Evolutionary conservation across 2,888 invertebrate species (phyloP).

Genomic region (Caenorhabditis imperialis): DNA sequence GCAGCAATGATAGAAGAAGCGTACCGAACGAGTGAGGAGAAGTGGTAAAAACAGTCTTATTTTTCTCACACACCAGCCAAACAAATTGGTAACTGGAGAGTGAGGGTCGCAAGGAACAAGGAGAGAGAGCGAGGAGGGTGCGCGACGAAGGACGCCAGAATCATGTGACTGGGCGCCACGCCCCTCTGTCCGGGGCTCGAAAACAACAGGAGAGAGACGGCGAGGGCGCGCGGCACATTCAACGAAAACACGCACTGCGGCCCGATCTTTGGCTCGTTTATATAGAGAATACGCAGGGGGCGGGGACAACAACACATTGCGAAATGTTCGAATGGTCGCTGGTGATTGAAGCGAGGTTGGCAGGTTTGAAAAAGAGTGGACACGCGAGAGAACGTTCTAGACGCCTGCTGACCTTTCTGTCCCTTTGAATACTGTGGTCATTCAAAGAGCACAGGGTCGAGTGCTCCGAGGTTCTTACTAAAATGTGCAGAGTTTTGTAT

Average conservation of each 20-base stretch:
- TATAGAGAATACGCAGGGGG: constrained; percentile 23
- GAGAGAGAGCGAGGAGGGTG: constrained; percentile 29
- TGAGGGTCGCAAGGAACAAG: constrained; percentile 9
- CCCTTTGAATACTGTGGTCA: too few relatives aligned
- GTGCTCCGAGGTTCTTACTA: too few relatives aligned
- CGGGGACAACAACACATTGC: constrained; percentile 40
- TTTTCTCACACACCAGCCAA: constrained; percentile 1
- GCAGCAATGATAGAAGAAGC: constrained; percentile 1
- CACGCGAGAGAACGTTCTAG: too few relatives aligned
- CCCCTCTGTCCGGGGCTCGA: constrained; percentile 12
- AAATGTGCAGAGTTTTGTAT: too few relatives aligned
- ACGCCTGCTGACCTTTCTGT: too few relatives aligned
- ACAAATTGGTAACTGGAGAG: constrained; percentile 10
- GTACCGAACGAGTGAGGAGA: too few relatives aligned
- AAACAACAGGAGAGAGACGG: constrained; percentile 14
- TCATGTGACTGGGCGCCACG: constrained; percentile 28
- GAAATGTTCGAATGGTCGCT: constrained; percentile 24
- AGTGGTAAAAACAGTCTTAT: too few relatives aligned
- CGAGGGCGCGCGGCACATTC: constrained; percentile 3
- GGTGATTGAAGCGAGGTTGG: constrained; percentile 7
- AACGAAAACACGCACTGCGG: constrained; percentile 36
- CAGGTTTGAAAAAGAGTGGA: too few relatives aligned
- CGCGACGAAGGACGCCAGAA: constrained; percentile 11
- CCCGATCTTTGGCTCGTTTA: constrained; percentile 45
- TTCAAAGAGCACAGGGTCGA: too few relatives aligned